Evolutionary conservation across 2,797 vertebrate genomes (phyloP), one percentile per base, ranked within the genome.

Genomic region (Sebastiscus albofasciatus): DNA sequence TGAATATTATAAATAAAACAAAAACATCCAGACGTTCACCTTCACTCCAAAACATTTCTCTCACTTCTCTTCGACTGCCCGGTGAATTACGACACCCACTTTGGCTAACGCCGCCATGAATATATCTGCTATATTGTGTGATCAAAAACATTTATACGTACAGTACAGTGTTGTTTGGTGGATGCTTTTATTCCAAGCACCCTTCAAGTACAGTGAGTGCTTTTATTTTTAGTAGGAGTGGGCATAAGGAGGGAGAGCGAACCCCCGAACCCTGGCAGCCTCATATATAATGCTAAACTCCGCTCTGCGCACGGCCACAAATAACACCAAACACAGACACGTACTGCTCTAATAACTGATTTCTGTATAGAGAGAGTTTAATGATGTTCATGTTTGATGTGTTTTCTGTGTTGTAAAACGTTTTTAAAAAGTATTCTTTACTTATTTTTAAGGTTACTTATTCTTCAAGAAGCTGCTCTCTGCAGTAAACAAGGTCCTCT

Each of bases 141-240:
- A 49, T 67, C 20, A 42, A n/a, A 78, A 3, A 10, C 22, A 13
- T 67, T 20, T 22, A 12, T 34, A 16, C 7, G 4, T 55, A 9
- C 55, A 14, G 58, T 12, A 29, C 34, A 2, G 49, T 14, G 65
- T 52, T 69, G 72, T 82, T 73, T 67, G 52, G 60, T 31, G 54
- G 64, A 68, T 61, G 75, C 55, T 75, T 67, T 81, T 61, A 69
- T 67, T 79, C 22, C 24, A 16, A 79, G 73, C 46, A 20, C 80
- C 59, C 49, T 82, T 70, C 34, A 69, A 52, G 54, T 29, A 5
- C 77, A 64, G 49, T 0, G 39, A 79, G 87, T 31, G 79, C 62
- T 80, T 77, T 72, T 88, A 86, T 86, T 85, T 86, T 86, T 70
- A 88, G 83, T 26, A 2, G 0, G 55, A 81, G 89, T 86, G 82